These are phyloP conservation scores for Euwallacea similis DNA, from an alignment of 1,140 invertebrate genomes.

Conservation along the genomic window DNA sequence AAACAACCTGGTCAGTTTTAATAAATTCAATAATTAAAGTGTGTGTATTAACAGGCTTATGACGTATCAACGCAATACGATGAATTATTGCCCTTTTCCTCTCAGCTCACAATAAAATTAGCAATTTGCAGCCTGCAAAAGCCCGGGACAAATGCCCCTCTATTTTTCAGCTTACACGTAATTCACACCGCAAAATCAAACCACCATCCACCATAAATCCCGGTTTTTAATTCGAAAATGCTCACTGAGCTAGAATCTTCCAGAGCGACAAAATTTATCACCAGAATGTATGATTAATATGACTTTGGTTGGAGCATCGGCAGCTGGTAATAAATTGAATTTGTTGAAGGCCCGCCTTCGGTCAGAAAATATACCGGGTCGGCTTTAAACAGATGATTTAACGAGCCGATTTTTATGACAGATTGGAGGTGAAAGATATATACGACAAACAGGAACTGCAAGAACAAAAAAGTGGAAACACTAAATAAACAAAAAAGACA, in stretches of 20 bases:
- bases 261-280: conserved; percentile 30
- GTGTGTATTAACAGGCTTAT: no score
- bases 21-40: no score
- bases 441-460: no score
- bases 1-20: no score
- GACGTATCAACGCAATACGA: neutral
- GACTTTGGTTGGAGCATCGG: conserved; percentile 29
- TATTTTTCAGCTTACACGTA: conserved; percentile 23
- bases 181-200: conserved; percentile 25
- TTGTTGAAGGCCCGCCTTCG: conserved; percentile 16
- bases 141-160: conserved; percentile 16
- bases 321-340: conserved; percentile 30
- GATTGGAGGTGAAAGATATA: no score
- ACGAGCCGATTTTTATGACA: neutral
- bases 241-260: conserved; percentile 35
- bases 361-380: conserved; percentile 6
- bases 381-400: conserved; percentile 23
- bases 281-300: conserved; percentile 35
- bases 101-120: conserved; percentile 11
- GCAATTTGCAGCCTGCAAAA: conserved; percentile 4
- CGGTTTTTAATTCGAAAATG: conserved; percentile 36
- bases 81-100: conserved; percentile 8
- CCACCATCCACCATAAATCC: conserved; percentile 28
- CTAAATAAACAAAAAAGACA: no score
- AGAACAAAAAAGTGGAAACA: no score